Percentiles rank a stretch among this genome's conserved stretches.
These are phyloP conservation scores for Scaptomyza polygonia DNA, from an alignment of 2,888 invertebrate genomes.

Conservation along the genomic window DNA sequence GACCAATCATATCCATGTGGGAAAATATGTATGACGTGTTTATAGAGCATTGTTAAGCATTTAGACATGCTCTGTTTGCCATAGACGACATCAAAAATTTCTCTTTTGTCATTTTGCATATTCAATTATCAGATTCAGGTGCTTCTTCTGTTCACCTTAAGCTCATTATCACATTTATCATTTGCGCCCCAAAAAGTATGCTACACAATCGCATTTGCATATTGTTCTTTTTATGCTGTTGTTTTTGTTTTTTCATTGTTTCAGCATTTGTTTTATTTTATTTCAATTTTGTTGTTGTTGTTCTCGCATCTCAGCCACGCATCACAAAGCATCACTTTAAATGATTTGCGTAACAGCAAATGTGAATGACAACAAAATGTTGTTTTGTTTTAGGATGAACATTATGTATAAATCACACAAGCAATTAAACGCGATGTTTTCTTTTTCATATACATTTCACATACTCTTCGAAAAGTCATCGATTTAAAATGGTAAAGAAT, in stretches of 20 bases:
- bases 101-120: conserved; percentile 14
- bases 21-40: conserved; percentile 1
- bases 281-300: conserved; percentile 67
- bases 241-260: neutral
- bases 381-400: conserved; percentile 22
- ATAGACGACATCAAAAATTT: conserved; percentile 2
- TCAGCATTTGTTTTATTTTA: conserved; percentile 54
- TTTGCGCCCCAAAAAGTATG: conserved; percentile 26
- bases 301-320: conserved; percentile 52
- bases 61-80: neutral
- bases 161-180: conserved; percentile 35
- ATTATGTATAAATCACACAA: conserved; percentile 66
- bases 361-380: conserved; percentile 2
- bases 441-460: conserved; percentile 7
- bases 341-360: conserved; percentile 41
- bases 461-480: neutral
- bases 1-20: neutral
- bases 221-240: conserved; percentile 49
- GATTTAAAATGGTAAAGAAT: too few species aligned
- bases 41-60: conserved; percentile 2
- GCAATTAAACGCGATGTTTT: conserved; percentile 66
- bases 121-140: conserved; percentile 34
- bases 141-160: conserved; percentile 2
- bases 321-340: conserved; percentile 55
- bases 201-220: conserved; percentile 65